Evolutionary conservation across 1,140 invertebrate genomes (phyloP), one percentile per base, ranked within the genome.

Genomic region (Portunus trituberculatus): DNA sequence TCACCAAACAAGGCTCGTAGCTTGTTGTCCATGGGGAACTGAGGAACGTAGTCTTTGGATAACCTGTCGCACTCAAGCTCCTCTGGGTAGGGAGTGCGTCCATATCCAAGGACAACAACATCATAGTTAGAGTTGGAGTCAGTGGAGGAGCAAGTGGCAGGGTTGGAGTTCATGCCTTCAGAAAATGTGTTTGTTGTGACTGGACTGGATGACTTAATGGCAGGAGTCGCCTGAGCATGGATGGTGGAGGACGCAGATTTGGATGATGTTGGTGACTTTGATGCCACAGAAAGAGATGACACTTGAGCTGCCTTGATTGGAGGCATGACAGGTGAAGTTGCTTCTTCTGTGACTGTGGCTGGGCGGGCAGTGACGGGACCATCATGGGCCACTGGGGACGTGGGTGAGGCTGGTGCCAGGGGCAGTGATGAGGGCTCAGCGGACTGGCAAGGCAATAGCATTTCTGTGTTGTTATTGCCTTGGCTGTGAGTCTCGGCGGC

Each of bases 21-120:
- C 96, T 98, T 98, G 96, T 98, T 98, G 59, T 96, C 96, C 32
- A 95, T 48, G 48, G 98, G 97, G 25, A 98, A 97, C 29, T 97
- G 96, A 48, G 97, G 97, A 46, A 98, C 98, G 86, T 98, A 97
- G 96, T 98, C 98, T 95, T 98, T 97, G 31, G 98, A 98, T 92
- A 98, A 97, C 96, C 98, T 97, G 96, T 99, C 98, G 97, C 98
- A 98, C 96, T 98, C 98, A 94, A 98, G 97, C 97, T 98, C 98
- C 96, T 98, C 98, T 90, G 98, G 97, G 25, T 98, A 97, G 91
- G 98, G 98, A 91, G 97, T 97, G n/a, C 97, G 87, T 12, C 96
- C 96, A 91, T 95, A 96, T 8, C 93, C 91, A n/a, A 96, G 87
- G 39, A 96, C 93, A 16, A 96, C 86, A 28, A 96, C 94, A 39